These are phyloP conservation scores for Ornithorhynchus anatinus DNA, from an alignment of 2,113 vertebrate species.

Conservation along the genomic window DNA sequence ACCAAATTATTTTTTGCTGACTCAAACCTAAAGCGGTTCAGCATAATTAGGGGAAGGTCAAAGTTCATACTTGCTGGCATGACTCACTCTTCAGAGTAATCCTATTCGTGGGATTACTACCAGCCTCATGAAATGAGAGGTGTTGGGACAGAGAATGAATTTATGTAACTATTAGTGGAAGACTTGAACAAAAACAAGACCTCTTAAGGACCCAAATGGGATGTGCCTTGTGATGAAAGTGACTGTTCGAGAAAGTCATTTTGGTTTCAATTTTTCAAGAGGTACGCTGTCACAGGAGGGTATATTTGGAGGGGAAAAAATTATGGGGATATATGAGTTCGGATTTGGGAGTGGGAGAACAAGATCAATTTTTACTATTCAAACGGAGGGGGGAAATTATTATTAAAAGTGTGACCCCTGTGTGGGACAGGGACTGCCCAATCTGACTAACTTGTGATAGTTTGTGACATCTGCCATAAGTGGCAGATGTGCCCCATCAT, in stretches of 20 bases:
- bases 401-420: too few species aligned
- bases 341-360: neutral
- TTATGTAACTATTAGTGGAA: neutral
- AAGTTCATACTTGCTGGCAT: neutral
- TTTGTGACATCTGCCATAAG: too few species aligned
- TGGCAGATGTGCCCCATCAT: too few species aligned
- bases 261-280: neutral
- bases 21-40: neutral
- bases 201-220: conserved; percentile 5
- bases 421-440: too few species aligned
- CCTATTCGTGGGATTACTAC: neutral
- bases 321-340: conserved; percentile 1
- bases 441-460: too few species aligned
- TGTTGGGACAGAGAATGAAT: neutral
- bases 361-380: neutral
- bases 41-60: neutral
- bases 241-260: conserved; percentile 12
- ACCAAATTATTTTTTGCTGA: neutral
- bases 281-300: neutral
- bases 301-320: conserved; percentile 26
- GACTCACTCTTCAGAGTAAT: neutral
- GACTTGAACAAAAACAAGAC: conserved; percentile 7
- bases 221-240: conserved; percentile 18
- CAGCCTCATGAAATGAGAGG: neutral
- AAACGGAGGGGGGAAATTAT: too few species aligned